Base-by-base conservation (phyloP, 2,888 invertebrate genomes). In the Plagiodera versicolora region DNA sequence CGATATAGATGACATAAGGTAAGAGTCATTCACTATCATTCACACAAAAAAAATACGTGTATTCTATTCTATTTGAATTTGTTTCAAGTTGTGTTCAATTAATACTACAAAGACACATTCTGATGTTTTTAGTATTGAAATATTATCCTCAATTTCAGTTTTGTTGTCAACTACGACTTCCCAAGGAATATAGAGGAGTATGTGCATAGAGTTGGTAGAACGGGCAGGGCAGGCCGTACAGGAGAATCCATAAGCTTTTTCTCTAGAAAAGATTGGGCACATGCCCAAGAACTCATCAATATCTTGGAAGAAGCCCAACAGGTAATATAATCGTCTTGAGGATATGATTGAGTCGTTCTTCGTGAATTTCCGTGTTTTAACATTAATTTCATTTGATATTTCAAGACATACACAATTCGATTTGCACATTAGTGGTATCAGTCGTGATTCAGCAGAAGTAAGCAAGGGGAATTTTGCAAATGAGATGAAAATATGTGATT, bases 121-220 rank as follows among this genome's bases (percentile, higher is more conserved):
- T n/a, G n/a, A n/a, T n/a, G n/a, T n/a, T n/a, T n/a, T n/a, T n/a
- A n/a, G n/a, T n/a, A n/a, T n/a, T n/a, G n/a, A n/a, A n/a, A n/a
- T n/a, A 28, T 51, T 56, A 9, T 18, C 6, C 30, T 52, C 50
- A 19, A 44, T 77, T 81, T 45, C 75, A 88, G 88, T 9, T 86
- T 95, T 79, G 95, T 98, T 1, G 82, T 96, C 20, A 98, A 98
- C 79, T 92, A 88, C 72, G 97, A 98, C 79, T 96, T 97, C 74
- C 97, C 97, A 0, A 85, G 90, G 14, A 94, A 95, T 72, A 94
- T 97, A 72, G 97, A 97, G 77, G 97, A 98, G 74, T 98, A 97
- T 80, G 95, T 95, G 0, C 97, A 98, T 77, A 85, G 97, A 63
- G 94, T 98, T n/a, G 97, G 97, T 0, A 86, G 98, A 62, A 98